A percentile compares a stretch with the other conserved stretches of the same genome.
These are phyloP conservation scores for Ceyx melanurus DNA, from an alignment of 2,113 vertebrate species.

Conservation along the genomic window DNA sequence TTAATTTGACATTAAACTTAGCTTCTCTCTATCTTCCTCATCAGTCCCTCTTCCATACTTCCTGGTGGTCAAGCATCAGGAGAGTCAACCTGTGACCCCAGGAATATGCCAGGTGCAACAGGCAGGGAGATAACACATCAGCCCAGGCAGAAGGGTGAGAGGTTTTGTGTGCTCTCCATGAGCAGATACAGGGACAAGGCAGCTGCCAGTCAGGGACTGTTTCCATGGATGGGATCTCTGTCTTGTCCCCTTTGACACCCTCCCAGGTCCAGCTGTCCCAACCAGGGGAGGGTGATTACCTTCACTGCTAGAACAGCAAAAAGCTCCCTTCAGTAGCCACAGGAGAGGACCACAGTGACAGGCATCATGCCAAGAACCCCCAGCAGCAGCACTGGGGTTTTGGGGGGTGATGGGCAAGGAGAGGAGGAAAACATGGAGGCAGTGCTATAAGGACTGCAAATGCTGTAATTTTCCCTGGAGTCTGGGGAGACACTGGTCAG, in stretches of 20 bases:
- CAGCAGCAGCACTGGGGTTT: background rate
- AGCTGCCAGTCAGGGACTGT: background rate
- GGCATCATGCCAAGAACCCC: background rate
- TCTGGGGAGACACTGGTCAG: fast-evolving
- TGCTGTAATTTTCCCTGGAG: background rate
- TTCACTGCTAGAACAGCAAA: background rate
- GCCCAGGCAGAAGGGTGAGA: background rate
- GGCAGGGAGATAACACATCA: background rate
- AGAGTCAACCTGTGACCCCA: background rate
- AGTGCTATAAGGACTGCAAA: background rate
- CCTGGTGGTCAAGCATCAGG: background rate
- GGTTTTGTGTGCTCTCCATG: background rate
- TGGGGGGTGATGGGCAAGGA: background rate
- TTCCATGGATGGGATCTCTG: background rate
- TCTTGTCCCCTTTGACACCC: background rate
- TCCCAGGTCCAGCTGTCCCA: background rate
- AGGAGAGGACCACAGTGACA: background rate
- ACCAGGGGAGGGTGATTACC: background rate
- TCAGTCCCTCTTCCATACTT: background rate
- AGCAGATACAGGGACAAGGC: background rate
- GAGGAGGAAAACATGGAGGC: background rate
- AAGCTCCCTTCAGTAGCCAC: background rate
- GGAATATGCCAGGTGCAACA: fast-evolving
- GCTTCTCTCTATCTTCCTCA: background rate
- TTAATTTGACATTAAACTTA: background rate